Conservation (phyloP, 1,140 invertebrate genomes). For the Acyrthosiphon pisum region DNA sequence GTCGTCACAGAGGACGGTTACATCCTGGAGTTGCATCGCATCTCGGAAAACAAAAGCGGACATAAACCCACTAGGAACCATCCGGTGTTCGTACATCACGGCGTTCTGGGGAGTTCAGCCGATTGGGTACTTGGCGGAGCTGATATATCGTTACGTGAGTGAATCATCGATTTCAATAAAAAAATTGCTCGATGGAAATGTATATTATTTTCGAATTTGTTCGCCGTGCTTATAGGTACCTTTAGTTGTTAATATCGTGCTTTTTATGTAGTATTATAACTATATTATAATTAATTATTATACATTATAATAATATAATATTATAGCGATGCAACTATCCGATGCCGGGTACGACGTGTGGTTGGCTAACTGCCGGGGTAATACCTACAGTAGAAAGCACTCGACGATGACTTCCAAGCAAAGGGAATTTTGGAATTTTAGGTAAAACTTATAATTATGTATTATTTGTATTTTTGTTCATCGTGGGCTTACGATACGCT, state of each 20-base stretch:
- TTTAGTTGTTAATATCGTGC: background rate
- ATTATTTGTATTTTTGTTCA: background rate
- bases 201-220: background rate
- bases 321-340: slow-evolving; percentile 68
- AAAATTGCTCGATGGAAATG: background rate
- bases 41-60: slow-evolving; percentile 65
- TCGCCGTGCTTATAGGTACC: too few species aligned
- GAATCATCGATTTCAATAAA: background rate
- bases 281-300: too few species aligned
- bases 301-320: background rate
- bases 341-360: slow-evolving; percentile 75
- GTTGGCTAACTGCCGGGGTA: slow-evolving; percentile 73
- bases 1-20: slow-evolving; percentile 77
- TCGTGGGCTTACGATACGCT: background rate
- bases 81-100: slow-evolving; percentile 73
- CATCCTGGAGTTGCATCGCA: slow-evolving; percentile 75
- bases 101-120: slow-evolving; percentile 71
- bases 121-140: slow-evolving; percentile 73
- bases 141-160: slow-evolving; percentile 69
- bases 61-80: slow-evolving; percentile 62
- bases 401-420: slow-evolving; percentile 63
- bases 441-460: slow-evolving; percentile 61
- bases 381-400: slow-evolving; percentile 71
- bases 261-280: too few species aligned
- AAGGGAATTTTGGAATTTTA: slow-evolving; percentile 72